Conservation (phyloP, 1,140 invertebrate genomes). For the Agrypnia vestita region DNA sequence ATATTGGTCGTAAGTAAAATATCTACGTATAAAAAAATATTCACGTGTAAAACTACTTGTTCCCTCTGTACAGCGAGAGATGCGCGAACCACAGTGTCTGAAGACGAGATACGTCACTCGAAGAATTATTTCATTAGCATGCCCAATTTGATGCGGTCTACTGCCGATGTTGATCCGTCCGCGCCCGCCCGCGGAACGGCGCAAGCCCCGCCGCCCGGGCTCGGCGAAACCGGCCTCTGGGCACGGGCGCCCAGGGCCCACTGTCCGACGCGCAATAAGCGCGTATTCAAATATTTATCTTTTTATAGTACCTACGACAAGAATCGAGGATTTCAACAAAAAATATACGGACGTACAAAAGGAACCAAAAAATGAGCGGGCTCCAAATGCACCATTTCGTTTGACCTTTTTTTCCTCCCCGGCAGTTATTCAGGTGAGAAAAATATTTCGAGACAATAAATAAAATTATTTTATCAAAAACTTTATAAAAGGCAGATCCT, state of each 20-base stretch:
- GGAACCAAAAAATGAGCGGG: slow-evolving; percentile 32
- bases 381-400: slow-evolving; percentile 41
- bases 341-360: slow-evolving; percentile 39
- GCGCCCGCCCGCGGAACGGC: slow-evolving; percentile 8
- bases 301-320: slow-evolving; percentile 43
- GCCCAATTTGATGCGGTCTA: slow-evolving; percentile 59
- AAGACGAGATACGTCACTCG: slow-evolving; percentile 43
- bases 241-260: neutral
- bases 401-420: slow-evolving; percentile 29
- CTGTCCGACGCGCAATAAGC: neutral
- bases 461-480: slow-evolving; percentile 44
- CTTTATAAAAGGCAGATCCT: neutral
- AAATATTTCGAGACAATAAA: slow-evolving; percentile 51
- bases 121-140: slow-evolving; percentile 60
- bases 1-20: too few relatives aligned
- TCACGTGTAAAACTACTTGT: too few relatives aligned
- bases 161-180: slow-evolving; percentile 46
- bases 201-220: neutral
- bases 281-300: slow-evolving; percentile 51
- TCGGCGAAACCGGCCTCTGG: too few relatives aligned
- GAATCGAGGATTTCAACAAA: slow-evolving; percentile 57
- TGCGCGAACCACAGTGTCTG: neutral
- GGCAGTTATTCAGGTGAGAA: slow-evolving; percentile 45
- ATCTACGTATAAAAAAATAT: too few relatives aligned
- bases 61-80: too few relatives aligned